These are phyloP conservation scores for Plutomurus gul DNA, from an alignment of 1,140 invertebrate species.

Conservation along the genomic window DNA sequence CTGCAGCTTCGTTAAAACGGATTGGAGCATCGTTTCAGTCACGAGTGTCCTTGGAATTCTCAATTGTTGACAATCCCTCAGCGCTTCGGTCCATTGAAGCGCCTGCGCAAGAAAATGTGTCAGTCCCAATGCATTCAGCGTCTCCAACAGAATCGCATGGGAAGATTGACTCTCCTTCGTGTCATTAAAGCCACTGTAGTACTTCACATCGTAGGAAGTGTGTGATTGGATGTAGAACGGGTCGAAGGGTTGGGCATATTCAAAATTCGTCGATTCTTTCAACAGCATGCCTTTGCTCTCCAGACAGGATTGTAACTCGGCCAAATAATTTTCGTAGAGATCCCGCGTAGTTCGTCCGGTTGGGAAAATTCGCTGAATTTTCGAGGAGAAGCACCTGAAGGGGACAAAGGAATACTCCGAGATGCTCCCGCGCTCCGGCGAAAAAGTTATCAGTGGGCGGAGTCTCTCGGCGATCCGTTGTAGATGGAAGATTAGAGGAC, in stretches of 20 bases:
- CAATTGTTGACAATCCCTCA: background rate
- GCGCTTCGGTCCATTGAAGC: background rate
- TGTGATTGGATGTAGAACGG: background rate
- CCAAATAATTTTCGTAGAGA: background rate
- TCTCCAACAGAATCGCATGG: background rate
- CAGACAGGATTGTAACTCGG: background rate
- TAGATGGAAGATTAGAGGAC: background rate
- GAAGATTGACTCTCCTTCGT: background rate
- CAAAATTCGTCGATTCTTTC: background rate
- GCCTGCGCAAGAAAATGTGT: background rate
- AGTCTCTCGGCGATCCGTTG: background rate
- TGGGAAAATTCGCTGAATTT: too few species aligned
- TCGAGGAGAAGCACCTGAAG: too few species aligned
- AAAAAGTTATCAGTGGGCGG: background rate
- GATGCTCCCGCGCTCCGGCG: background rate
- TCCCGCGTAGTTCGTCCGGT: background rate
- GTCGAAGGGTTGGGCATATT: background rate
- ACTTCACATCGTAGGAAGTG: background rate
- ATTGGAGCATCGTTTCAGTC: background rate
- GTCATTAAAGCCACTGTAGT: background rate
- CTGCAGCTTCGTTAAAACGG: background rate
- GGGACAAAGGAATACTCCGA: background rate
- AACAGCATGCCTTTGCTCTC: background rate
- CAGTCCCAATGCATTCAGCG: background rate
- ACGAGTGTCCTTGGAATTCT: background rate